Conservation (phyloP, 1,140 invertebrate species). For the Bursaphelenchus mucronatus region DNA sequence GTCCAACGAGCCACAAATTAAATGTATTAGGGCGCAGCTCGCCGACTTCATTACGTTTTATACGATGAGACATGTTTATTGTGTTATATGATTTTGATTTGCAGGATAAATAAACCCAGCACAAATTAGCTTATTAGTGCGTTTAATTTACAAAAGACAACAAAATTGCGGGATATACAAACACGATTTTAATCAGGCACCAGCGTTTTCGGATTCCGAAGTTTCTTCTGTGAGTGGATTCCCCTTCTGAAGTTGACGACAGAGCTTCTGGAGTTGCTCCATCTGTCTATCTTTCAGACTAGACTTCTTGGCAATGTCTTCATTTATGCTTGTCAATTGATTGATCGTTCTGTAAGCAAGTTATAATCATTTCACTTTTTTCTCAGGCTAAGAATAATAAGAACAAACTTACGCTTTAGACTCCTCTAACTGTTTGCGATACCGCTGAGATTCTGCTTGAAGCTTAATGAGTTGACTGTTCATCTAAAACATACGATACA, state of each 20-base stretch:
- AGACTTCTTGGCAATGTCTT: constrained; percentile 21
- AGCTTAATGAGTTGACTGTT: constrained; percentile 42
- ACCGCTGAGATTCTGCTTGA: constrained; percentile 34
- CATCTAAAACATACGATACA: constrained; percentile 33
- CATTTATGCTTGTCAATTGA: constrained; percentile 24
- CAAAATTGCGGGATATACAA: too few relatives aligned
- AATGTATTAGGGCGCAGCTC: too few relatives aligned
- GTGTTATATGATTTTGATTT: too few relatives aligned
- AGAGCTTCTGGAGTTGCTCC: constrained; percentile 47
- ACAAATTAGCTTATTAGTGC: too few relatives aligned
- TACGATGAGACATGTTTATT: too few relatives aligned
- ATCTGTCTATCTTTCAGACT: constrained; percentile 39
- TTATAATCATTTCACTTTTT: neutral
- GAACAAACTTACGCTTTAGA: constrained; percentile 28
- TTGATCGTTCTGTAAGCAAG: constrained; percentile 20
- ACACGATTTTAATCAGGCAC: too few relatives aligned
- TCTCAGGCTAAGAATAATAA: constrained; percentile 1
- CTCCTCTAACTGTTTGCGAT: constrained; percentile 31
- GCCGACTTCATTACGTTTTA: too few relatives aligned
- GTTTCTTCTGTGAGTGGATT: neutral
- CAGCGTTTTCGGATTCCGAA: neutral
- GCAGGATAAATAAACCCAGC: too few relatives aligned
- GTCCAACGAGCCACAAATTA: too few relatives aligned
- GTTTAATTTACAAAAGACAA: too few relatives aligned
- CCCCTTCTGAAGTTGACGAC: constrained; percentile 42